phyloP scores from a whole-genome alignment of 2,113 vertebrate genomes.

The Gadus chalcogrammus region DNA sequence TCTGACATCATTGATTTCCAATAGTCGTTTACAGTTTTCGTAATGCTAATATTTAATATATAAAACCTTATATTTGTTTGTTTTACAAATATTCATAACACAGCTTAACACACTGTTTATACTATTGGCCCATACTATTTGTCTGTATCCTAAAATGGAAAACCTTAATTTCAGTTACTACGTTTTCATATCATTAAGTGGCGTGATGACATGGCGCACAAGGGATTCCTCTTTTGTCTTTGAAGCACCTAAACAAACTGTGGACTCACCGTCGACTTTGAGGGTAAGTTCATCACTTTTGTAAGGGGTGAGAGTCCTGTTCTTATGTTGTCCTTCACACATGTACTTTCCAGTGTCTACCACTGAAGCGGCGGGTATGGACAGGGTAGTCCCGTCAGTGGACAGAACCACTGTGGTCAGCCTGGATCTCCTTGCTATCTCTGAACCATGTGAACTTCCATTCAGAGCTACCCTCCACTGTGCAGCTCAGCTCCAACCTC shows the following conservation, averaged over 20 bases:
- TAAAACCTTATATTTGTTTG: too few relatives aligned
- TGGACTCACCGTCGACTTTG: conserved; percentile 14
- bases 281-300: neutral
- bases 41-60: neutral
- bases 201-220: too few relatives aligned
- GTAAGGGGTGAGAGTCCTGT: accelerated
- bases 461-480: conserved; percentile 3
- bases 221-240: too few relatives aligned
- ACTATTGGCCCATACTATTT: too few relatives aligned
- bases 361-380: neutral
- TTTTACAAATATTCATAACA: too few relatives aligned
- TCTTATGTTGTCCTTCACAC: conserved; percentile 43
- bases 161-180: too few relatives aligned
- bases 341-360: conserved; percentile 22
- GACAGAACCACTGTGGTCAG: neutral
- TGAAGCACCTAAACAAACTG: too few relatives aligned
- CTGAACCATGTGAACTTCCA: conserved; percentile 46
- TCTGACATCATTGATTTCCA: too few relatives aligned
- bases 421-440: neutral
- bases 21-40: too few relatives aligned
- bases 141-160: too few relatives aligned
- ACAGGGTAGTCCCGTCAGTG: conserved; percentile 7
- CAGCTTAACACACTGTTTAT: too few relatives aligned
- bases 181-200: too few relatives aligned
- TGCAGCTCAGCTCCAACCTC: conserved; percentile 34